Base-by-base conservation (phyloP, 2,113 vertebrate species). In the Dasyornis broadbenti region DNA sequence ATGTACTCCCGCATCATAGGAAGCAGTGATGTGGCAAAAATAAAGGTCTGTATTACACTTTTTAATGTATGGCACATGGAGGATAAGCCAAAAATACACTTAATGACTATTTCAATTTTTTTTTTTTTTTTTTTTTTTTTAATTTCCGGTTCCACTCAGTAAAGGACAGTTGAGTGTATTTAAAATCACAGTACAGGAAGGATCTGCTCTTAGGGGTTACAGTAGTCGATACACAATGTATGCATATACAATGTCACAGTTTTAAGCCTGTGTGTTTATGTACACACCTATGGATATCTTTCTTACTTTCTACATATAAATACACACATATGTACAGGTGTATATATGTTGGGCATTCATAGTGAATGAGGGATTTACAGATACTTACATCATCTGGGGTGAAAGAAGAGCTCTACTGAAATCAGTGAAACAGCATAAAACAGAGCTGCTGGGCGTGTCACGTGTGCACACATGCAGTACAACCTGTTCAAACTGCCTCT, bases 261-360 rank as follows among this genome's bases (percentile, higher is more conserved):
- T 80, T 53, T 39, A 18, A 70, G 39, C 7, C 17, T 35, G 8
- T 17, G 7, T 44, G 18, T 59, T 53, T 75, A 4, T 30, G 1
- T 40, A 20, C 14, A 6, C 14, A 45, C 4, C 6, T 28, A 30
- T 8, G 6, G 12, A 45, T 52, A 44, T 13, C 20, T 40, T 45
- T 73, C 20, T 65, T 73, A 22, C 8, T 76, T 71, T 63, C 7
- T 33, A 13, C 16, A 61, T 31, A 4, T 13, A 18, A 11, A 20
- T 13, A 14, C 1, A 33, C 1, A 28, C 9, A 21, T 0, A 21
- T 0, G 0, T 39, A 42, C 7, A 56, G 16, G 15, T 50, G 17
- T 18, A 20, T 15, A 37, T 56, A 45, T 37, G 14, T 27, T 83
- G 42, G 83, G 21, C 18, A 44, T 37, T 49, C 18, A 39, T 7